A percentile compares a stretch with the other conserved stretches of the same genome.
Conservation (phyloP, 2,888 invertebrate genomes). For the Conchocele bisecta region DNA sequence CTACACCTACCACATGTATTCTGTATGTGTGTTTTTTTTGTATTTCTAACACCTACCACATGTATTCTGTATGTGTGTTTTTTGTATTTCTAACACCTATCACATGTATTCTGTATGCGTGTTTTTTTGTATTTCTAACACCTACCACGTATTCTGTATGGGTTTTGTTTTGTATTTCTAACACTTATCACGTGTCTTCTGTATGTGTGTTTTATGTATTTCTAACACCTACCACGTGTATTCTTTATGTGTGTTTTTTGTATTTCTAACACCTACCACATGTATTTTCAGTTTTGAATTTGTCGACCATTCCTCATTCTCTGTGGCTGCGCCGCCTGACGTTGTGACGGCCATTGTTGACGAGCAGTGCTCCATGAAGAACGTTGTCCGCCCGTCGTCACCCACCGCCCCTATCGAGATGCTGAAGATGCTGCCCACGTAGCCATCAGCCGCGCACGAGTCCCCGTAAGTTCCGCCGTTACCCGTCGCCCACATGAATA, state of each 20-base stretch:
- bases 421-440: slow-evolving; percentile 78
- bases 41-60: too few species aligned
- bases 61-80: too few species aligned
- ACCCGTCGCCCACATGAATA: slow-evolving; percentile 82
- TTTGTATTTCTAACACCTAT: too few species aligned
- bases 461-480: slow-evolving; percentile 79
- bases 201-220: too few species aligned
- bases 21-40: too few species aligned
- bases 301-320: slow-evolving; percentile 45
- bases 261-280: slow-evolving; percentile 69
- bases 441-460: slow-evolving; percentile 81
- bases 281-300: slow-evolving; percentile 65
- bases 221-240: neutral
- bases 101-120: too few species aligned
- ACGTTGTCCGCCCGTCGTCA: slow-evolving; percentile 71
- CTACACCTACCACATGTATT: too few species aligned
- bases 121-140: too few species aligned
- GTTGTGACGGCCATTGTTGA: slow-evolving; percentile 79
- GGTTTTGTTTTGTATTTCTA: too few species aligned
- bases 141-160: too few species aligned
- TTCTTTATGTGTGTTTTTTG: too few species aligned
- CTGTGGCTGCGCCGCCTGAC: slow-evolving; percentile 66
- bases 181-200: too few species aligned
- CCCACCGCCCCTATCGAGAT: slow-evolving; percentile 78
- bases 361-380: slow-evolving; percentile 80